A percentile compares a stretch with the other conserved stretches of the same genome.
phyloP scores from a whole-genome alignment of 2,888 invertebrate species.

The Brenthis ino region DNA sequence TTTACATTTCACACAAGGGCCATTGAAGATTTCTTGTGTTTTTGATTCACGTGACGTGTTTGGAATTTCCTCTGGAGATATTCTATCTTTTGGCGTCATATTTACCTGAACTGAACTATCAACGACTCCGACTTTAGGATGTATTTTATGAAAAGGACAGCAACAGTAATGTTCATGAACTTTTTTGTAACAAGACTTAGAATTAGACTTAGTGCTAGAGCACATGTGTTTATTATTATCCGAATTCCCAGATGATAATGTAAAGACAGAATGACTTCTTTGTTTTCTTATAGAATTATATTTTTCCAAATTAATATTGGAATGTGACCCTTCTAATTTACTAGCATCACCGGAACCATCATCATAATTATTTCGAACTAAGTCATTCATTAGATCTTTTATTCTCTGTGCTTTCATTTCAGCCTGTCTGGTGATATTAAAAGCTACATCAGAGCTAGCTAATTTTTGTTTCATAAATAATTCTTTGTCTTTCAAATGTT shows the following conservation, averaged over 20 bases:
- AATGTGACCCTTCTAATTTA: slow-evolving; percentile 63
- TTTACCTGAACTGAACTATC: slow-evolving; percentile 70
- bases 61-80: slow-evolving; percentile 28
- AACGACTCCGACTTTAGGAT: slow-evolving; percentile 50
- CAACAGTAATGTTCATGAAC: slow-evolving; percentile 55
- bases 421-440: slow-evolving; percentile 49
- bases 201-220: slow-evolving; percentile 54
- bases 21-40: slow-evolving; percentile 19
- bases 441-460: slow-evolving; percentile 58
- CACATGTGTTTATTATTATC: slow-evolving; percentile 51
- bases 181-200: slow-evolving; percentile 52
- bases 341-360: slow-evolving; percentile 78
- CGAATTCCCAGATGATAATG: slow-evolving; percentile 68
- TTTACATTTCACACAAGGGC: slow-evolving; percentile 40
- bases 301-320: slow-evolving; percentile 50
- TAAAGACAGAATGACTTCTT: slow-evolving; percentile 74
- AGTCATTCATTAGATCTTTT: slow-evolving; percentile 69
- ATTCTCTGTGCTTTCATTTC: slow-evolving; percentile 56
- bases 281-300: slow-evolving; percentile 51
- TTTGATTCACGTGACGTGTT: slow-evolving; percentile 22
- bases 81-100: slow-evolving; percentile 46
- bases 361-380: slow-evolving; percentile 71
- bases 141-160: slow-evolving; percentile 54
- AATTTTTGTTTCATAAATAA: slow-evolving; percentile 70
- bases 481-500: slow-evolving; percentile 69